Conservation (phyloP, 2,797 vertebrate species). For the Trachops cirrhosus region DNA sequence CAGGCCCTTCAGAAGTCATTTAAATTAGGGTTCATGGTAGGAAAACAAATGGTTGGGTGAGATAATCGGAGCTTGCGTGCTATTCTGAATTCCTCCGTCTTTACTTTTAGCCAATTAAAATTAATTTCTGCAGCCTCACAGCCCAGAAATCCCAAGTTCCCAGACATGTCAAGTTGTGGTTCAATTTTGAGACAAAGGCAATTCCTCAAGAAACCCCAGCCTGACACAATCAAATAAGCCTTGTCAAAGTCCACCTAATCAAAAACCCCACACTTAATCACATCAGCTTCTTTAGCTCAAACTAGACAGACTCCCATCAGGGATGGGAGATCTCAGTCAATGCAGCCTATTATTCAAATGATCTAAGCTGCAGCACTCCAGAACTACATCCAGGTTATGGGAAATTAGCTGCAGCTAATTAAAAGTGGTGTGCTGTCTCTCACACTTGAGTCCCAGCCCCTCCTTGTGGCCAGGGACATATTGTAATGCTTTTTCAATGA, state of each 20-base stretch:
- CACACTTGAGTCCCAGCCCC: not conserved
- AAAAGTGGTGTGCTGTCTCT: constrained; percentile 37
- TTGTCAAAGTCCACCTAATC: constrained; percentile 86
- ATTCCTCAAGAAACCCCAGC: constrained; percentile 81
- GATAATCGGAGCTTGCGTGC: constrained; percentile 1
- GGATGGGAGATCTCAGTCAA: constrained; percentile 72
- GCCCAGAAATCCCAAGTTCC: constrained; percentile 78
- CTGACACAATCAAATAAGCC: constrained; percentile 83
- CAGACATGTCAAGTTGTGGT: constrained; percentile 76
- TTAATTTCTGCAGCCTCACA: constrained; percentile 78
- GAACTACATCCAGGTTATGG: constrained; percentile 49
- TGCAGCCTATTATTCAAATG: constrained; percentile 76
- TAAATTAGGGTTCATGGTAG: constrained; percentile 59
- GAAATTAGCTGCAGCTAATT: constrained; percentile 65
- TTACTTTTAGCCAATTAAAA: constrained; percentile 84
- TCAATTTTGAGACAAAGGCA: constrained; percentile 77
- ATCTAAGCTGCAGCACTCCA: constrained; percentile 54
- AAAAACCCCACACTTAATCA: constrained; percentile 83
- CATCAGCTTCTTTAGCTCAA: constrained; percentile 79
- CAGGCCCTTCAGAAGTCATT: not conserved
- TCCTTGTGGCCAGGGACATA: not conserved
- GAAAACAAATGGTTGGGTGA: constrained; percentile 65
- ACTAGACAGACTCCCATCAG: constrained; percentile 74
- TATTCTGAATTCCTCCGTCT: constrained; percentile 70
- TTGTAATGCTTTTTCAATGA: constrained; percentile 25